These are phyloP conservation scores for Zophobas atratus DNA, from an alignment of 1,140 invertebrate species.

Conservation along the genomic window DNA sequence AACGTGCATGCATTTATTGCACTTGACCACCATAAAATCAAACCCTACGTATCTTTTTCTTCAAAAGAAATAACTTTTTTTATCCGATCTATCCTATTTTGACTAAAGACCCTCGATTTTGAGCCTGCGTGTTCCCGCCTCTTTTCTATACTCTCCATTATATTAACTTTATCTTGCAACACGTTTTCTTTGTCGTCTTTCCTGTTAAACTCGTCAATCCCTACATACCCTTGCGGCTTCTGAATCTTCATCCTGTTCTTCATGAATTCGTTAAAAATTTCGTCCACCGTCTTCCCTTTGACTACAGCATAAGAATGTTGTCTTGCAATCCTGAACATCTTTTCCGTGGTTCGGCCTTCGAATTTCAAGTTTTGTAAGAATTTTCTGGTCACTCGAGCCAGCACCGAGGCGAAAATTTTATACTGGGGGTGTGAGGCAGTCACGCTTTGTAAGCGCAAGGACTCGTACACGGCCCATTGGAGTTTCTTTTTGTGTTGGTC, in stretches of 20 bases:
- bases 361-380: constrained; percentile 68
- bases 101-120: constrained; percentile 38
- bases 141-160: constrained; percentile 52
- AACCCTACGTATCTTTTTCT: constrained; percentile 46
- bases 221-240: constrained; percentile 64
- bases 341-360: constrained; percentile 71
- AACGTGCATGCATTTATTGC: no score
- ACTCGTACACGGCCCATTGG: constrained; percentile 79
- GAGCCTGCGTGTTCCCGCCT: constrained; percentile 23
- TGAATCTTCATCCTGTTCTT: constrained; percentile 55
- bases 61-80: constrained; percentile 64
- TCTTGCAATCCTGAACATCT: constrained; percentile 75
- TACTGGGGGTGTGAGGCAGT: constrained; percentile 76
- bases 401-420: constrained; percentile 73
- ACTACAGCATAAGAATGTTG: constrained; percentile 75
- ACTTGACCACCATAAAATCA: not conserved
- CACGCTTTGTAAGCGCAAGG: constrained; percentile 76
- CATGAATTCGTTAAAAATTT: constrained; percentile 70
- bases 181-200: constrained; percentile 50
- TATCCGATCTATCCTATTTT: constrained; percentile 62
- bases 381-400: constrained; percentile 71
- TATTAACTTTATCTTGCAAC: constrained; percentile 53
- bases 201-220: constrained; percentile 51
- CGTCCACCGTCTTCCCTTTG: constrained; percentile 73
- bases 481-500: constrained; percentile 80